phyloP scores from a whole-genome alignment of 2,888 invertebrate species.

The Cactoblastis cactorum region DNA sequence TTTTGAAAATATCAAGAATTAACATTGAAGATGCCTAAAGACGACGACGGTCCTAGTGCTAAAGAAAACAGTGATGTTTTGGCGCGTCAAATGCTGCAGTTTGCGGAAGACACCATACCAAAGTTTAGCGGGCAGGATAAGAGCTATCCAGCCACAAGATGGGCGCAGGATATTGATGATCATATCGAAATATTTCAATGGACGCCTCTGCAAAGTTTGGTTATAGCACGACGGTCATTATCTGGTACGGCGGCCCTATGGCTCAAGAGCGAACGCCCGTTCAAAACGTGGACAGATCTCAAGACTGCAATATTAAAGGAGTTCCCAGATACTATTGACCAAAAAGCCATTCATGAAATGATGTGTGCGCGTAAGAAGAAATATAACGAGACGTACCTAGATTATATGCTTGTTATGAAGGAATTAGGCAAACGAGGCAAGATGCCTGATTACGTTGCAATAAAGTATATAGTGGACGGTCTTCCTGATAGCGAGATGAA shows the following conservation, averaged over 20 bases:
- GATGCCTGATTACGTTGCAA: slow-evolving; percentile 26
- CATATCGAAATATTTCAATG: slow-evolving; percentile 19
- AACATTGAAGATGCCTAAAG: too few species aligned
- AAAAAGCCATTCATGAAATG: slow-evolving; percentile 11
- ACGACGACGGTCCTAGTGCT: too few species aligned
- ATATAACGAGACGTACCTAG: slow-evolving; percentile 12
- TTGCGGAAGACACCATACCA: too few species aligned
- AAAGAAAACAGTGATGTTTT: too few species aligned
- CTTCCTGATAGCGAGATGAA: slow-evolving; percentile 22
- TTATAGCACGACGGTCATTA: slow-evolving; percentile 14
- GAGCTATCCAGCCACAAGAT: neutral
- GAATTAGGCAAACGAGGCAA: slow-evolving; percentile 24
- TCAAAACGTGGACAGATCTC: neutral
- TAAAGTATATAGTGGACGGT: slow-evolving; percentile 28
- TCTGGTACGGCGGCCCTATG: slow-evolving; percentile 11
- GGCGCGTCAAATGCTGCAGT: too few species aligned
- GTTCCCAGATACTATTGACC: neutral
- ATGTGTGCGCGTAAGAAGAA: slow-evolving; percentile 9
- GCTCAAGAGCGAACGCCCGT: neutral
- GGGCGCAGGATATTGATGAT: slow-evolving; percentile 16
- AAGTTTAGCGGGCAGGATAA: neutral
- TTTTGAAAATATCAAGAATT: too few species aligned
- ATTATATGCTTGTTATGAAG: slow-evolving; percentile 26
- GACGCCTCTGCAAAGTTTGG: slow-evolving; percentile 15
- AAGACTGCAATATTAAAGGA: neutral